Percentiles rank a stretch among this genome's conserved stretches.
Evolutionary conservation across 30 jellyfish, hydroid and myxozoan species (phyloP).

Genomic region (Rhopilema esculentum): DNA sequence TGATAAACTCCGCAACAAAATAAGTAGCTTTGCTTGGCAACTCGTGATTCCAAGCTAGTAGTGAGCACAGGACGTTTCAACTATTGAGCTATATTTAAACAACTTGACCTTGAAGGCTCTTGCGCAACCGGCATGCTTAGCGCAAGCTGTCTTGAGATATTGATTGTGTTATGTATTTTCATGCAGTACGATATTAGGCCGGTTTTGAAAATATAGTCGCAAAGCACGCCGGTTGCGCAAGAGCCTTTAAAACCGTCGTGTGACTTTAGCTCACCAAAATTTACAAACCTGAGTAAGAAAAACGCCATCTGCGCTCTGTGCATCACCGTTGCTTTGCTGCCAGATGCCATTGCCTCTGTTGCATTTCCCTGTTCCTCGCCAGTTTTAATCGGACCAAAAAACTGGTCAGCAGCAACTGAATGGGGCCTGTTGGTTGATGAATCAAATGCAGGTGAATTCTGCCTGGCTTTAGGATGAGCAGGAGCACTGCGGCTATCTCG

Average conservation of each 20-base stretch:
- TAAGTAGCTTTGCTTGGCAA: too few species aligned
- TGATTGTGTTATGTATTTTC: too few species aligned
- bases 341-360: not conserved
- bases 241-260: not conserved
- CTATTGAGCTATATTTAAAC: too few species aligned
- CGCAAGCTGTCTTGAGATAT: too few species aligned
- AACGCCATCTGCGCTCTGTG: slow-evolving; percentile 32
- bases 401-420: slow-evolving; percentile 47
- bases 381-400: not conserved
- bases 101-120: too few species aligned
- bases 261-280: not conserved
- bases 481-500: slow-evolving; percentile 53
- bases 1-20: too few species aligned
- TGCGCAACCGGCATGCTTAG: too few species aligned
- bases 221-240: not conserved
- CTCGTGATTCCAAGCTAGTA: too few species aligned
- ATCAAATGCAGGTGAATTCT: not conserved
- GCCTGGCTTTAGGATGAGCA: not conserved
- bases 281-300: slow-evolving; percentile 63
- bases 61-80: too few species aligned
- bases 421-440: not conserved
- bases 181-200: too few species aligned
- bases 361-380: not conserved
- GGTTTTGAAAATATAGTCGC: too few species aligned
- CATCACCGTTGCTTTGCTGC: not conserved